phyloP scores from a whole-genome alignment of 2,888 invertebrate genomes.

The Parasteatoda lunata region DNA sequence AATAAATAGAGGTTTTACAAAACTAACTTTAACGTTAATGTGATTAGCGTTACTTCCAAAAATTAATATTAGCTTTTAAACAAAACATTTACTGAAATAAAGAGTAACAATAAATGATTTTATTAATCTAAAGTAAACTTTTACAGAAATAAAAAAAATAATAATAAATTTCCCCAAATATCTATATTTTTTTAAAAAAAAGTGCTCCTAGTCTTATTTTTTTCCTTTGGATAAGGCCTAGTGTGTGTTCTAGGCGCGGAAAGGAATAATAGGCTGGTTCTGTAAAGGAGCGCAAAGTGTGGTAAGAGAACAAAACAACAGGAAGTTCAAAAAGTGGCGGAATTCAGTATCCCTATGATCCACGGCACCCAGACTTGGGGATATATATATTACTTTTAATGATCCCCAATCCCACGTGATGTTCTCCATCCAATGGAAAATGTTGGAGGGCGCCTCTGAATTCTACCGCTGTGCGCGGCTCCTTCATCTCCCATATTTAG shows the following conservation, averaged over 20 bases:
- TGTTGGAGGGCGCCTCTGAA: constrained; percentile 52
- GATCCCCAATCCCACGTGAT: constrained; percentile 55
- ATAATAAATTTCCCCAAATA: no score
- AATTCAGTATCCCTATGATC: constrained; percentile 44
- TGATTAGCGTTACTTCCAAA: no score
- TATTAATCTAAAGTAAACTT: no score
- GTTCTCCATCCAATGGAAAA: constrained; percentile 29
- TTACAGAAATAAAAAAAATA: no score
- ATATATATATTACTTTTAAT: constrained; percentile 61
- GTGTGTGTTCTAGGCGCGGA: background rate
- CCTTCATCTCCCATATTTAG: constrained; percentile 44
- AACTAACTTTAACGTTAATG: no score
- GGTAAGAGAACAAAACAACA: constrained; percentile 58
- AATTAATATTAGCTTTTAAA: no score
- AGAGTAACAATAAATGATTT: no score
- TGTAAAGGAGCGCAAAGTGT: background rate
- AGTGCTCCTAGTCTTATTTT: no score
- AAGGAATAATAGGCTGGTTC: constrained; percentile 9
- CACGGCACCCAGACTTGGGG: constrained; percentile 36
- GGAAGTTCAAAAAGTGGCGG: constrained; percentile 54
- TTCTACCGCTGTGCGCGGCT: constrained; percentile 28
- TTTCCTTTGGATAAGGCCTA: no score
- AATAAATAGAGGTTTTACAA: no score
- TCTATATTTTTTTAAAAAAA: no score
- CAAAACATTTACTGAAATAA: no score